Conservation (phyloP, 64 coral and sea anemone genomes). For the Porites australiensis region DNA sequence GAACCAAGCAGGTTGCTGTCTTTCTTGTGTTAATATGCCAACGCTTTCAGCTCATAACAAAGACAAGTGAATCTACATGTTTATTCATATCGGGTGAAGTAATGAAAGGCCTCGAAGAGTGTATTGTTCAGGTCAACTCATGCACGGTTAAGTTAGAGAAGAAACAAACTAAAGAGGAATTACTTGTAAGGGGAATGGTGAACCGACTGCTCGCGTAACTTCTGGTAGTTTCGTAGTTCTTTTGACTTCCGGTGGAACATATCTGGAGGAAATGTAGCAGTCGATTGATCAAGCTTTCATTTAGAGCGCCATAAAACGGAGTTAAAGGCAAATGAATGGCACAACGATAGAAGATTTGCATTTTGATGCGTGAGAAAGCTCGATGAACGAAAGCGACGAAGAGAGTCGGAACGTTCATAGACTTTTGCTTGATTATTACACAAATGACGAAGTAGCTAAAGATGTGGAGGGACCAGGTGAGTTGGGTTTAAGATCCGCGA, state of each 20-base stretch:
- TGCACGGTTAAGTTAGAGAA: neutral
- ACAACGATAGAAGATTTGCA: conserved; percentile 9
- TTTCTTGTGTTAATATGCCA: neutral
- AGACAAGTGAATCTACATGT: conserved; percentile 9
- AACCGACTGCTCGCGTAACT: neutral
- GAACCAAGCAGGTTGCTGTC: conserved; percentile 42
- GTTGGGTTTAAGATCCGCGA: neutral
- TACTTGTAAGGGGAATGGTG: neutral
- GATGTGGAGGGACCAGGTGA: neutral
- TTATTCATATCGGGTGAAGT: conserved; percentile 29
- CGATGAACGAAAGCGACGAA: conserved; percentile 14
- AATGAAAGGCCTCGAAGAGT: neutral
- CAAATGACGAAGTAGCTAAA: neutral
- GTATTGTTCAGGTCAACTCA: conserved; percentile 27
- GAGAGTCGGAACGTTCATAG: neutral
- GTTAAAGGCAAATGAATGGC: neutral
- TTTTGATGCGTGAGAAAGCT: neutral
- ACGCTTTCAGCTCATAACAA: conserved; percentile 11
- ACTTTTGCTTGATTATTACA: neutral
- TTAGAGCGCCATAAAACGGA: conserved; percentile 3
- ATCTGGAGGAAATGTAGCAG: neutral
- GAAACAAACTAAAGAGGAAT: neutral
- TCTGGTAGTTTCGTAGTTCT: neutral
- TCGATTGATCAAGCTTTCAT: neutral
- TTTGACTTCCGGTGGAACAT: neutral